A percentile compares a stretch with the other conserved stretches of the same genome.
phyloP scores from a whole-genome alignment of 2,888 invertebrate genomes.

The Cephus sareptanus region DNA sequence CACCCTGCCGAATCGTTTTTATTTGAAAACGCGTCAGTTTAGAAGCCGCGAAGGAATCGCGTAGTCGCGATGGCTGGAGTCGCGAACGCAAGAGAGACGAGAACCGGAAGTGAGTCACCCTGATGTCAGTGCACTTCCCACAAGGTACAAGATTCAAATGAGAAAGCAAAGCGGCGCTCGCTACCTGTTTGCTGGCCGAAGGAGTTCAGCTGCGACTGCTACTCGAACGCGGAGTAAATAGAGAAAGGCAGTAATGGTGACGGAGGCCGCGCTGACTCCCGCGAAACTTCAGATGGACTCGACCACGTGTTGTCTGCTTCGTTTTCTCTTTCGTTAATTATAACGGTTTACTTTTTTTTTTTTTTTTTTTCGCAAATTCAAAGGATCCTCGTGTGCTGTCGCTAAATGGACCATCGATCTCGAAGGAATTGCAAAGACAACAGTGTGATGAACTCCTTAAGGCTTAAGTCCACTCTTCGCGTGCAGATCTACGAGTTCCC shows the following conservation, averaged over 20 bases:
- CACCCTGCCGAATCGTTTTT: conserved; percentile 65
- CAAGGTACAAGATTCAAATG: not conserved
- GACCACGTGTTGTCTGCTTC: not conserved
- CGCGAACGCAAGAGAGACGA: not conserved
- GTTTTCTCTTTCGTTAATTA: not conserved
- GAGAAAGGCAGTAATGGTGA: not conserved
- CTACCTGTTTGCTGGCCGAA: not conserved
- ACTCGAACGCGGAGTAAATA: not conserved
- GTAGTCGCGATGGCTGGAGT: too few relatives aligned
- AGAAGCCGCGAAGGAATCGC: not conserved
- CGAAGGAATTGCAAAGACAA: not conserved
- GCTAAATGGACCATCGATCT: not conserved
- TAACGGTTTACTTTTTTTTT: not conserved
- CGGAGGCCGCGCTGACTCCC: not conserved
- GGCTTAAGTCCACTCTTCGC: not conserved
- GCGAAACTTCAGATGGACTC: not conserved
- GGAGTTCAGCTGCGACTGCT: not conserved
- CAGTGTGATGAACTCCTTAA: not conserved
- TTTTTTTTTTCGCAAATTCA: too few relatives aligned
- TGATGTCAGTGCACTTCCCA: not conserved
- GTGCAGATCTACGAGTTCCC: not conserved
- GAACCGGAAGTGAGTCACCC: conserved; percentile 1
- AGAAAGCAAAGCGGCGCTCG: not conserved
- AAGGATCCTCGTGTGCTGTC: not conserved
- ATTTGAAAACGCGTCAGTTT: not conserved